Evolutionary conservation across 2,888 invertebrate genomes (phyloP), one percentile per base, ranked within the genome.

Genomic region (Odontocerum albicorne): DNA sequence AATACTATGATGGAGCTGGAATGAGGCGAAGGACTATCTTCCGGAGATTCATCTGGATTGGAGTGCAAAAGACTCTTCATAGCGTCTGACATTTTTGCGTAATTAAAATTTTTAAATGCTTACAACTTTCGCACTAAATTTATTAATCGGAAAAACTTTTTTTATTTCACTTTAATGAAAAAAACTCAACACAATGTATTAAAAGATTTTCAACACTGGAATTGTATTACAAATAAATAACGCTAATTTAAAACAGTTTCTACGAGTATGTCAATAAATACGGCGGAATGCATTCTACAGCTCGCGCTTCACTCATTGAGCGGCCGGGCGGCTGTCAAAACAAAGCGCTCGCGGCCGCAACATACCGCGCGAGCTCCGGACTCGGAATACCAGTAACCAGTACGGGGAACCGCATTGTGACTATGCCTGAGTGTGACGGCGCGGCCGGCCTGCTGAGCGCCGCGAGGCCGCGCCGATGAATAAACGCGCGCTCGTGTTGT

Each of bases 11-110:
- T 38, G 39, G 51, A 57, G 20, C 46, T 40, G 42, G 56, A 53
- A 13, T 3, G 13, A 3, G 38, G 17, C 10, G 40, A 19, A 2
- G 50, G 35, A 6, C 36, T 36, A 20, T 45, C 57, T 13, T 35
- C 47, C 4, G 51, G 40, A 16, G 47, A 42, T 2, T 49, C 47
- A 10, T 45, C 59, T 6, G 27, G 31, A 8, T 35, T 36, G 2
- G 45, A 17, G 16, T 49, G 39, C 38, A 61, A 32, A 13, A 61
- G 56, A 22, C 57, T 56, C 35, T 36, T 45, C 15, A 56, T 46
- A 22, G 61, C 58, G 35, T 58, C 58, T 4, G 56, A 56, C 60
- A 61, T 61, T 19, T n/a, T n/a, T n/a, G n/a, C n/a, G n/a, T n/a
- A n/a, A n/a, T n/a, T n/a, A n/a, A n/a, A n/a, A n/a, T n/a, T n/a